Conservation (phyloP, 2,113 vertebrate species). For the Bothrops jararaca region DNA sequence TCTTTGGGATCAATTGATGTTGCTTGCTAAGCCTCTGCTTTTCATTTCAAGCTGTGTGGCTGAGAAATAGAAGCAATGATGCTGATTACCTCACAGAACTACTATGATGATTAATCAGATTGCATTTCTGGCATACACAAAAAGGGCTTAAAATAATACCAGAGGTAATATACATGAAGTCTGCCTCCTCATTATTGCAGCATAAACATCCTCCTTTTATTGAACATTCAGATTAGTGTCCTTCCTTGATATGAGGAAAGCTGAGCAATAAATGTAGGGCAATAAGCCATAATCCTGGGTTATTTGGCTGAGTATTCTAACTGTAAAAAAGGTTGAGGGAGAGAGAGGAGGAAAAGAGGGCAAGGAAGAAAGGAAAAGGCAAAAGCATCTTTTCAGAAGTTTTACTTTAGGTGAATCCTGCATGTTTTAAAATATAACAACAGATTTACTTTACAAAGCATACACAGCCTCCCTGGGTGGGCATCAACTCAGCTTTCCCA, state of each 20-base stretch:
- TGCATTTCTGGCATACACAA: not conserved
- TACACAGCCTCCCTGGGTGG: accelerated
- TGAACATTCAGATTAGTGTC: not conserved
- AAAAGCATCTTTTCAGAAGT: not conserved
- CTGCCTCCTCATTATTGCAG: not conserved
- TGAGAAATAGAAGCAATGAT: not conserved
- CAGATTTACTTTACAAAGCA: conserved; percentile 1
- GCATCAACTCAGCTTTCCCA: not conserved
- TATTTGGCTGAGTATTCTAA: accelerated
- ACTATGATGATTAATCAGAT: not conserved
- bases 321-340: not conserved
- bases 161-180: not conserved
- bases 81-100: not conserved
- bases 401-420: accelerated
- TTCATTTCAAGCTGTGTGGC: too few species aligned
- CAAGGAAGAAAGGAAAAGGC: not conserved
- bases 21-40: not conserved
- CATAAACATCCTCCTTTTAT: not conserved
- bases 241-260: not conserved
- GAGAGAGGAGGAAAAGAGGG: not conserved
- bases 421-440: not conserved
- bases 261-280: not conserved
- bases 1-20: too few species aligned
- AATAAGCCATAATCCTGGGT: not conserved
- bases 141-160: not conserved